Evolutionary conservation across 2,888 invertebrate genomes (phyloP), one percentile per base, ranked within the genome.

Genomic region (Eustalomyia histrio): DNA sequence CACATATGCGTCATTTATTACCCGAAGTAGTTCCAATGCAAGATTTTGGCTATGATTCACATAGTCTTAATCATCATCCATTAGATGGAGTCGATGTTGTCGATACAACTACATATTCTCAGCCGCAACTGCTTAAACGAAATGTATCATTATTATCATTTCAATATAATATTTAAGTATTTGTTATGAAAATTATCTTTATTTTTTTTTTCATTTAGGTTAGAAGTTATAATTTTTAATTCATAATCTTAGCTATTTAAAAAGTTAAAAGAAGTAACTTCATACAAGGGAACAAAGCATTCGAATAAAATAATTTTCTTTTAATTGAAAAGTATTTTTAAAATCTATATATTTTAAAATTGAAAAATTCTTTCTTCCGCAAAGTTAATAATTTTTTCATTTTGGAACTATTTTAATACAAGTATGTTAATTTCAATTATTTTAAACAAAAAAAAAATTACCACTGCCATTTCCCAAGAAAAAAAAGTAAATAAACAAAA

Each of bases 1-100:
- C 89, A 50, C 91, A 90, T 78, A 90, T 89, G 81, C 87, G 90
- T 68, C 90, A 91, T 82, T 87, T 91, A 81, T 85, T 91, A 80
- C 90, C 90, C 68, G 90, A 91, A 85, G 88, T 90, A 75, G 88
- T 91, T 82, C 91, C 90, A 78, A 89, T 91, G 90, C 90, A 90
- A 84, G 90, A 91, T 84, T 85, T 91, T 17, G 88, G 86, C 83
- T 88, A 88, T 73, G 90, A 90, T 76, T 86, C 89, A 58, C 87
- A 89, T 80, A 89, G 88, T 6, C 79, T 87, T 33, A 86, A 86
- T 55, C 85, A 85, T 33, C 39, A 47, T 73, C 74, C 78, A 52
- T 71, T 83, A 58, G 86, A 85, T 58, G 85, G 85, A 5, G 84
- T 85, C 29, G 87, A 86, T 83, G 85, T 87, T 47, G 86, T 86